Percentiles rank a stretch among this genome's conserved stretches.
Evolutionary conservation across 2,797 vertebrate species (phyloP).

Genomic region (Takifugu ocellatus): DNA sequence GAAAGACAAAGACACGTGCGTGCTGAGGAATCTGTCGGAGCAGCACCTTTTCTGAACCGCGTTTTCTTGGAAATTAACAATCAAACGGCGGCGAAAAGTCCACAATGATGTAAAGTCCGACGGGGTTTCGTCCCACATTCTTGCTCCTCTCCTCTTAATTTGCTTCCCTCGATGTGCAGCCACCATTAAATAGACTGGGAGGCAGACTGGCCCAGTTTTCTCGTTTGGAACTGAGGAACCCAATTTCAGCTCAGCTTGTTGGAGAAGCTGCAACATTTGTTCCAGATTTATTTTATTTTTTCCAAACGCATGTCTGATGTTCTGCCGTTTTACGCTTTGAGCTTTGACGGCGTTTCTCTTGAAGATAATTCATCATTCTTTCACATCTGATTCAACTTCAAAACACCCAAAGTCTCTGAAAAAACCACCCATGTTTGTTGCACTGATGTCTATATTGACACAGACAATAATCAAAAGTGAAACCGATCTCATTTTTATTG

Average conservation of each 20-base stretch:
- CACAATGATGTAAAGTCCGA: no score
- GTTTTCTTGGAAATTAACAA: no score
- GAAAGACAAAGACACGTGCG: conserved; percentile 8
- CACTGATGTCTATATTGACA: no score
- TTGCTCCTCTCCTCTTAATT: conserved; percentile 21
- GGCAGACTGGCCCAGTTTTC: conserved; percentile 21
- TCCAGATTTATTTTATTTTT: background rate
- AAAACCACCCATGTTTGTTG: no score
- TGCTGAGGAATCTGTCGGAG: conserved; percentile 17
- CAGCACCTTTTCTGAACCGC: conserved; percentile 16
- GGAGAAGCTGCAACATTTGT: conserved; percentile 4
- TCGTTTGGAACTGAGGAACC: conserved; percentile 11
- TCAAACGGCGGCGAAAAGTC: no score
- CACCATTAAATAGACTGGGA: conserved; percentile 6
- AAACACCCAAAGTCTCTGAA: no score
- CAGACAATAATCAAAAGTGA: no score
- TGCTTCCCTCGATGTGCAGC: conserved; percentile 21
- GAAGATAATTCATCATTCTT: background rate
- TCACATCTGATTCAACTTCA: background rate
- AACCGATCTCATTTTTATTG: no score
- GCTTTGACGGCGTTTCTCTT: no score
- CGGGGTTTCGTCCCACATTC: background rate
- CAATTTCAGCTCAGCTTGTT: conserved; percentile 9
- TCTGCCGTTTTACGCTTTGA: no score
- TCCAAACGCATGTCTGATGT: background rate